Conservation (phyloP, 2,797 vertebrate species). For the Spheniscus humboldti region DNA sequence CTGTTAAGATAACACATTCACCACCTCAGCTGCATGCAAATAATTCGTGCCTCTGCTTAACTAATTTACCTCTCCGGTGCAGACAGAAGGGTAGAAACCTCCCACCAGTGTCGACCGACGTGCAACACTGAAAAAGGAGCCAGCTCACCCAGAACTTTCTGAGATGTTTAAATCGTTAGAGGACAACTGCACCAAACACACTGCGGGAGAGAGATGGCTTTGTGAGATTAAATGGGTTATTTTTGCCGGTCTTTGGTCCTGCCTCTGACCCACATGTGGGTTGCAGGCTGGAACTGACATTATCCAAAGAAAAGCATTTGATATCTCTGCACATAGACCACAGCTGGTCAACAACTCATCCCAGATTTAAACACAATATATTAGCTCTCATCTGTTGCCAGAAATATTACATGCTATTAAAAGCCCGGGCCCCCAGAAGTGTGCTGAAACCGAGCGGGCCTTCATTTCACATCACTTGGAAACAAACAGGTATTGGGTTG, state of each 20-base stretch:
- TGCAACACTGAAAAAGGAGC: neutral
- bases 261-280: slow-evolving; percentile 63
- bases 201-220: slow-evolving; percentile 16
- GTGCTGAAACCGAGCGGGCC: slow-evolving; percentile 20
- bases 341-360: slow-evolving; percentile 71
- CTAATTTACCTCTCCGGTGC: slow-evolving; percentile 26
- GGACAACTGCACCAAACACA: slow-evolving; percentile 16
- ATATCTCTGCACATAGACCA: slow-evolving; percentile 53
- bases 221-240: neutral
- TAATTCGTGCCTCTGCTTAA: slow-evolving; percentile 13
- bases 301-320: slow-evolving; percentile 54
- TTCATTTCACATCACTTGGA: neutral
- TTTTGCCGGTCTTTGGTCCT: slow-evolving; percentile 31
- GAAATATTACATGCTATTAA: slow-evolving; percentile 58
- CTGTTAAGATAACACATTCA: slow-evolving; percentile 41
- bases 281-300: slow-evolving; percentile 65
- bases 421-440: slow-evolving; percentile 13
- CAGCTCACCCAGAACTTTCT: slow-evolving; percentile 20
- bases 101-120: neutral
- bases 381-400: slow-evolving; percentile 64
- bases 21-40: slow-evolving; percentile 54
- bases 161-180: neutral
- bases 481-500: neutral
- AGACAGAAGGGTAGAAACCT: slow-evolving; percentile 34
- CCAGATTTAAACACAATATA: slow-evolving; percentile 59